A percentile compares a stretch with the other conserved stretches of the same genome.
Conservation (phyloP, 2,888 invertebrate species). For the Cantharis flavilabris region DNA sequence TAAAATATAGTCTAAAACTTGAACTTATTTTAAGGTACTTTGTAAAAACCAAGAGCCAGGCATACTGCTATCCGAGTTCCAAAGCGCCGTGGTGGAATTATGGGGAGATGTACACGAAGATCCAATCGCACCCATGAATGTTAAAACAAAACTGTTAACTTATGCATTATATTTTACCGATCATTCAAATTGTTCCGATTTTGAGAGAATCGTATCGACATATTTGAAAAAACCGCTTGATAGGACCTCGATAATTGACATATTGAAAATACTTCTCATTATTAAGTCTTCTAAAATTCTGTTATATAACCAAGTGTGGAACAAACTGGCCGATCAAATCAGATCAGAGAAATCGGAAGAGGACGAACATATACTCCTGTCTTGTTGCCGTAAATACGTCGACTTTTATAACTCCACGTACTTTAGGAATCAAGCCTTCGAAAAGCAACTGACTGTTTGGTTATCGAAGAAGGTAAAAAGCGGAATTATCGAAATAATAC, state of each 20-base stretch:
- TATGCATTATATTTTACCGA: constrained; percentile 55
- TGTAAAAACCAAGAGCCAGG: constrained; percentile 60
- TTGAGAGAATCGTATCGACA: constrained; percentile 49
- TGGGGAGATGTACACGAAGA: constrained; percentile 49
- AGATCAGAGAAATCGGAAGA: constrained; percentile 40
- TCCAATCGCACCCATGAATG: constrained; percentile 30
- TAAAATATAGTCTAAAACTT: too few relatives aligned
- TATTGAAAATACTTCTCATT: constrained; percentile 56
- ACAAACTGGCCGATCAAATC: constrained; percentile 50
- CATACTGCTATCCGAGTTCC: constrained; percentile 52
- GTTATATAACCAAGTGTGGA: constrained; percentile 58
- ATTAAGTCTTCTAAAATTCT: constrained; percentile 57
- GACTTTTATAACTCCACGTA: constrained; percentile 60
- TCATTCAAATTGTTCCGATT: constrained; percentile 53
- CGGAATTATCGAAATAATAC: constrained; percentile 50
- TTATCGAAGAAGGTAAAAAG: constrained; percentile 50
- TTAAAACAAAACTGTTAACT: constrained; percentile 52
- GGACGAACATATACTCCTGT: constrained; percentile 46
- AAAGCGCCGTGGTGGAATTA: constrained; percentile 51
- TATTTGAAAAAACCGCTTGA: constrained; percentile 46
- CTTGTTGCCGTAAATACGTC: constrained; percentile 59
- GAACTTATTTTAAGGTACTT: background rate
- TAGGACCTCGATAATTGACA: constrained; percentile 46
- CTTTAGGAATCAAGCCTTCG: constrained; percentile 58
- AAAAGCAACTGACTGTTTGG: constrained; percentile 52